Evolutionary conservation across 2,113 vertebrate genomes (phyloP).

Genomic region (Podocnemis expansa): DNA sequence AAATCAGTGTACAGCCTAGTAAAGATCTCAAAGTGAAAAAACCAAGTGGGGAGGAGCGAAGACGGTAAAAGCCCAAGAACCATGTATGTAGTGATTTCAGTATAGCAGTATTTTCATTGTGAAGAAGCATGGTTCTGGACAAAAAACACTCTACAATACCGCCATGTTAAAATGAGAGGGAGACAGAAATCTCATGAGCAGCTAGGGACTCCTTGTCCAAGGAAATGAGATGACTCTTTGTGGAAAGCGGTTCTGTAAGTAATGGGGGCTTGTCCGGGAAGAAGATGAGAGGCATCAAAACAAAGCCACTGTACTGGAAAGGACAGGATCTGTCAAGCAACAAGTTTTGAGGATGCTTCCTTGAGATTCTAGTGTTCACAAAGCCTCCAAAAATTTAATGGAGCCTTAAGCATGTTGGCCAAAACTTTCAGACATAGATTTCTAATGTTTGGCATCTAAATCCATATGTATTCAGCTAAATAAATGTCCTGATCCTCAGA

Average conservation of each 20-base stretch:
- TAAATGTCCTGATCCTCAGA: background rate
- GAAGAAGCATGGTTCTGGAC: background rate
- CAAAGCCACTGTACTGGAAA: fast-evolving
- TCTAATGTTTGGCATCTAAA: background rate
- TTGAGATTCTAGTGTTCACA: fast-evolving
- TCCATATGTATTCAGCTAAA: background rate
- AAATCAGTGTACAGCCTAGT: background rate
- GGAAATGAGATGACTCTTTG: background rate
- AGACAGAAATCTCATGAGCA: background rate
- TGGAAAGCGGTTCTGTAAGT: background rate
- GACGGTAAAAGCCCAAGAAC: background rate
- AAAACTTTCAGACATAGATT: background rate
- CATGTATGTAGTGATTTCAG: background rate
- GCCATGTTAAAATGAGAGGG: background rate
- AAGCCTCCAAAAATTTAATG: background rate
- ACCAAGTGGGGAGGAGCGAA: background rate
- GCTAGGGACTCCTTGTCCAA: background rate
- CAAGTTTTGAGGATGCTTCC: background rate
- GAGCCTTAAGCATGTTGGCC: background rate
- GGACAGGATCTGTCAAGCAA: background rate
- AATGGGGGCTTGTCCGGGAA: background rate
- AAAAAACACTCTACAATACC: background rate
- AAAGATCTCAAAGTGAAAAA: background rate
- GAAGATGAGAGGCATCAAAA: background rate
- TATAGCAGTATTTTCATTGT: background rate